Conservation (phyloP, 2,797 vertebrate species). For the Phalanger gymnotis region DNA sequence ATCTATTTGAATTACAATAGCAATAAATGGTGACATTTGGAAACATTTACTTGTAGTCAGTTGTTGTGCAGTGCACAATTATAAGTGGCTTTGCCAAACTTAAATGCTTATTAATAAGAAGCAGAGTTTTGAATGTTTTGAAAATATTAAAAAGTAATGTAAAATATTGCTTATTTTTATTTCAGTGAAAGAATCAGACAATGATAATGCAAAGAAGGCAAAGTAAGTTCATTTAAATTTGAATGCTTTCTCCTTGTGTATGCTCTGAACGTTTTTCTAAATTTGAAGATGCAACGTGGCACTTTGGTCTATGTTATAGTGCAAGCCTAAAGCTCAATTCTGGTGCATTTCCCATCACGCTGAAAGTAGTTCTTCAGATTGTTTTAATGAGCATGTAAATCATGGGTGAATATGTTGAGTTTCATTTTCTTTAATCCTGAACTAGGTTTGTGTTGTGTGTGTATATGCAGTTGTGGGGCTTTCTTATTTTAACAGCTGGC, state of each 20-base stretch:
- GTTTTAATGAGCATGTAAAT: slow-evolving; percentile 63
- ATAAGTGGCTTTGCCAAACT: background rate
- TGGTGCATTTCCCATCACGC: slow-evolving; percentile 52
- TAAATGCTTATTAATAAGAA: slow-evolving; percentile 24
- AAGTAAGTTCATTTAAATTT: slow-evolving; percentile 89
- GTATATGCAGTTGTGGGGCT: slow-evolving; percentile 24
- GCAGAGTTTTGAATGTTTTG: slow-evolving; percentile 21
- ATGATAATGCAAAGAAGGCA: slow-evolving; percentile 88
- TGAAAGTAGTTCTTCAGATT: slow-evolving; percentile 50
- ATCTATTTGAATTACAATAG: background rate
- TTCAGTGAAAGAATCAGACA: slow-evolving; percentile 92
- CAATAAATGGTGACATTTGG: background rate
- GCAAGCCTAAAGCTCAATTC: slow-evolving; percentile 67
- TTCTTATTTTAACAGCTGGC: slow-evolving; percentile 56
- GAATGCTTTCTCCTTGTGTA: slow-evolving; percentile 58
- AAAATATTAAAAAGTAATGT: slow-evolving; percentile 50
- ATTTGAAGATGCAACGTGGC: slow-evolving; percentile 61
- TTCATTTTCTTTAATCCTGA: slow-evolving; percentile 22
- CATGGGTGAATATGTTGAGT: slow-evolving; percentile 29
- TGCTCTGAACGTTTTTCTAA: slow-evolving; percentile 64
- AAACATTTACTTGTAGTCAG: background rate
- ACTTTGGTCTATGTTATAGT: slow-evolving; percentile 58
- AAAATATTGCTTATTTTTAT: slow-evolving; percentile 48
- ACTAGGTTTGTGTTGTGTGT: slow-evolving; percentile 44
- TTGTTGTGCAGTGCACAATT: background rate